phyloP scores from a whole-genome alignment of 2,888 invertebrate genomes.

The Limenitis camilla region DNA sequence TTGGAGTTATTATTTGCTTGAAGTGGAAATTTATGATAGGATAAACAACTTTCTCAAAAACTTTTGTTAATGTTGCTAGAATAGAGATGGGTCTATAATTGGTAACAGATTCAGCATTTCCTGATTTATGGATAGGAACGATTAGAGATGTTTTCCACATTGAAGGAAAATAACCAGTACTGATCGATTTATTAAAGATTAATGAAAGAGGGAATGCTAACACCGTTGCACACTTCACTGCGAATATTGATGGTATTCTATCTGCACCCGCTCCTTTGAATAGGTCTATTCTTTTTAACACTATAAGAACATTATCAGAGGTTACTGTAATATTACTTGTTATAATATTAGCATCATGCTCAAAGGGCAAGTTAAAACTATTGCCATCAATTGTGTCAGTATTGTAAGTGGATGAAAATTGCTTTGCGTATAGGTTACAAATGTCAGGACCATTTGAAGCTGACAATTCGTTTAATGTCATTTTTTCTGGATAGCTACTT shows the following conservation, averaged over 20 bases:
- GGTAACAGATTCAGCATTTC: not conserved
- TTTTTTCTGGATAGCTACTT: no score
- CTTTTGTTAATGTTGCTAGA: conserved; percentile 14
- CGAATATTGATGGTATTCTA: not conserved
- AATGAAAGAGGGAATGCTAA: conserved; percentile 6
- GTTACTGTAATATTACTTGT: not conserved
- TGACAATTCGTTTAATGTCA: no score
- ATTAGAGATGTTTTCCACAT: conserved; percentile 20
- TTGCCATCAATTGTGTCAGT: no score
- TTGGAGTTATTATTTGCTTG: conserved; percentile 1
- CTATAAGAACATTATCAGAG: not conserved
- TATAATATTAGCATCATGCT: no score
- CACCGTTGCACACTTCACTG: not conserved
- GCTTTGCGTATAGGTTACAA: no score
- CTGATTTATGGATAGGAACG: conserved; percentile 18
- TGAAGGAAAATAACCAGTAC: conserved; percentile 14
- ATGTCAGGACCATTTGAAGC: no score
- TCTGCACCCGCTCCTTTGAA: conserved; percentile 3
- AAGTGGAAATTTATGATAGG: conserved; percentile 2
- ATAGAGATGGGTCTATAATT: conserved; percentile 23
- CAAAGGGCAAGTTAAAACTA: no score
- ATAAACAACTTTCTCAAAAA: conserved; percentile 19
- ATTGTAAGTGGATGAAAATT: no score
- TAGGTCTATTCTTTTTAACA: conserved; percentile 5
- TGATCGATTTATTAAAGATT: conserved; percentile 19